A percentile compares a stretch with the other conserved stretches of the same genome.
Evolutionary conservation across 2,113 vertebrate species (phyloP).

Genomic region (Ailuropoda melanoleuca): DNA sequence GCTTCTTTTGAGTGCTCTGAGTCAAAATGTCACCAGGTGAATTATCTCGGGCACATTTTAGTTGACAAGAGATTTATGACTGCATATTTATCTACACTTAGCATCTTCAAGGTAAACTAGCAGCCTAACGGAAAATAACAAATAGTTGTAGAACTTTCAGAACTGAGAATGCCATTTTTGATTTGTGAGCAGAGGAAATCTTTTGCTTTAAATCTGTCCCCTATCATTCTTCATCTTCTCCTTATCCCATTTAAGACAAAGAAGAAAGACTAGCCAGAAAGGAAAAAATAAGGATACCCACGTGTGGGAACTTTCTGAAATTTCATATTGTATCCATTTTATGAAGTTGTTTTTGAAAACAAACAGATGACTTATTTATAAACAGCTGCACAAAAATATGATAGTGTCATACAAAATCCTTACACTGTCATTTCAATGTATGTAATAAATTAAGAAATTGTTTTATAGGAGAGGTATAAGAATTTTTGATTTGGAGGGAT

Average conservation of each 20-base stretch:
- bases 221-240: neutral
- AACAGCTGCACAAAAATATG: neutral
- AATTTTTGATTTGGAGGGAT: neutral
- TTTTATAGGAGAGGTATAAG: neutral
- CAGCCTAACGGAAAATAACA: slow-evolving; percentile 36
- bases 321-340: neutral
- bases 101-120: neutral
- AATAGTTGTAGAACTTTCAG: neutral
- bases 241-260: neutral
- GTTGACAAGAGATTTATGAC: slow-evolving; percentile 23
- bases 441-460: neutral
- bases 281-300: neutral
- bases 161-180: neutral
- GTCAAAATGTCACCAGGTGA: neutral
- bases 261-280: neutral
- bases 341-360: neutral
- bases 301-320: neutral
- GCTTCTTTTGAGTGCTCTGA: neutral
- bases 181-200: neutral
- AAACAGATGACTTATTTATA: neutral
- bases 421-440: neutral
- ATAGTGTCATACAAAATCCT: neutral
- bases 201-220: neutral
- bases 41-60: neutral
- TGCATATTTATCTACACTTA: neutral